phyloP scores from a whole-genome alignment of 2,113 vertebrate species.

The Procapra przewalskii region DNA sequence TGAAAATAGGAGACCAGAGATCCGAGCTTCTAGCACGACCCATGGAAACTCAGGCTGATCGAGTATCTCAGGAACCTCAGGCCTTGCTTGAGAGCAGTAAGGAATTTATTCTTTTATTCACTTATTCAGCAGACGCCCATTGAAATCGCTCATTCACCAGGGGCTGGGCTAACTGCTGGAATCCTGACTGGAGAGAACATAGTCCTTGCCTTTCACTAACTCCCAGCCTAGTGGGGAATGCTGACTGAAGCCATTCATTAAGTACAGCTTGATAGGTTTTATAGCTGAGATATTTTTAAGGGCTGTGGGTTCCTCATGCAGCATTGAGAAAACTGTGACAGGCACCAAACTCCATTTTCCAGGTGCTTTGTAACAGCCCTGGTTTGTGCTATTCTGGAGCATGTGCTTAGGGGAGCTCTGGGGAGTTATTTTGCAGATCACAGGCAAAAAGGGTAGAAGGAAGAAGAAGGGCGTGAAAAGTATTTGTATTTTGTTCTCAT shows the following conservation, averaged over 20 bases:
- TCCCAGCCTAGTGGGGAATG: not conserved
- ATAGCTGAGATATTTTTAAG: not conserved
- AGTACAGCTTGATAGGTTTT: not conserved
- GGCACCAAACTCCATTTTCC: not conserved
- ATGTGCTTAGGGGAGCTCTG: not conserved
- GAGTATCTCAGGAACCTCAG: conserved; percentile 66
- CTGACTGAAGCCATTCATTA: not conserved
- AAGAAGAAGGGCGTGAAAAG: not conserved
- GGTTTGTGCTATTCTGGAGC: not conserved
- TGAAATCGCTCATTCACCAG: not conserved
- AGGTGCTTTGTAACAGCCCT: not conserved
- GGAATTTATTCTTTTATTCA: not conserved
- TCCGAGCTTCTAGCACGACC: not conserved
- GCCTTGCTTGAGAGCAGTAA: conserved; percentile 63
- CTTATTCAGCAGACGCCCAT: not conserved
- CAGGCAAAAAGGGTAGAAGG: not conserved
- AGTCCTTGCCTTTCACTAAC: not conserved
- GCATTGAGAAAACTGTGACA: not conserved
- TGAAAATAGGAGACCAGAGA: not conserved
- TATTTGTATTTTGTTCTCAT: not conserved
- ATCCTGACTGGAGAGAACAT: not conserved
- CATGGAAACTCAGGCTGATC: conserved; percentile 70
- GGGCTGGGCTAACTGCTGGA: not conserved
- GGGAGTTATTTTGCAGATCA: not conserved
- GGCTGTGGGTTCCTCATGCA: not conserved